Evolutionary conservation across 2,113 vertebrate species (phyloP), one percentile per base, ranked within the genome.

Genomic region (Orcinus orca): DNA sequence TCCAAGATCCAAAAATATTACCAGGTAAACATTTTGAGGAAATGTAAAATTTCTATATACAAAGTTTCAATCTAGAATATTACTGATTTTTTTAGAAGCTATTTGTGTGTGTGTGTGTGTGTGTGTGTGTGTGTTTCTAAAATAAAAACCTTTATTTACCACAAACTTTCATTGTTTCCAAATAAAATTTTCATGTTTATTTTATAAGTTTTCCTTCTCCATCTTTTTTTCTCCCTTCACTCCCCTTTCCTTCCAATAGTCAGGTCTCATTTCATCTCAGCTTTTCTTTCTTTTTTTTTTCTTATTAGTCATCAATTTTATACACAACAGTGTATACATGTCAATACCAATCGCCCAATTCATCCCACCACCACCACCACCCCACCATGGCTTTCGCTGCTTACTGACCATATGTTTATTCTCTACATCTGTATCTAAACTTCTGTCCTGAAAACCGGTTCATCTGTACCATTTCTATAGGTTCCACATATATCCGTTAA

Each of bases 51-150:
- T 62, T 77, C 10, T 90, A 5, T 33, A 14, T 0, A 47, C 14
- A 81, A 67, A 94, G 5, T 74, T 97, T 95, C 21, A 50, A 23
- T 47, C 65, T 96, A 53, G 79, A 97, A 67, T 86, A 88, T 89
- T 80, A 95, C 33, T 94, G 50, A 80, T 29, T 20, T 90, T 68
- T 76, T 76, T 44, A 21, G 10, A 83, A 58, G 8, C 20, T 86
- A 53, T 53, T 17, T 17, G 14, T 53, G 50, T 50, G 14, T 50
- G 50, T 50, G 47, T n/a, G n/a, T n/a, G n/a, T n/a, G n/a, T n/a
- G n/a, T 47, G 47, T 53, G 50, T 50, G 14, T 53, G 50, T 53
- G 14, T 53, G 50, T 53, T 53, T 53, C 53, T 17, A 53, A 17
- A 53, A 53, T 53, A 53, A 53, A 36, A 53, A 53, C 53, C 53